Base-by-base conservation (phyloP, 2,113 vertebrate species). In the Willisornis vidua region DNA sequence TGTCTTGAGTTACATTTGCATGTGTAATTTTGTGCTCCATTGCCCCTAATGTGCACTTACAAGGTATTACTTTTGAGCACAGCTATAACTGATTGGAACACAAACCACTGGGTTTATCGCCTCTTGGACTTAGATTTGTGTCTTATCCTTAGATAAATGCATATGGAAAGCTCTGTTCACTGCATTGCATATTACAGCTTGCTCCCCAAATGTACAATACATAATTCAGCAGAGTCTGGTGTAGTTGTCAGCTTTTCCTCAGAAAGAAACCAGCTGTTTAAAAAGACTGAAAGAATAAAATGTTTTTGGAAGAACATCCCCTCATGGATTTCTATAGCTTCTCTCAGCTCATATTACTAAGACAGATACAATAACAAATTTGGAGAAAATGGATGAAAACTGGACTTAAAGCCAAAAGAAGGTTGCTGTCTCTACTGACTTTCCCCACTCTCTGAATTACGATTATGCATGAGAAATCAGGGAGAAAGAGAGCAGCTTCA, bases 1-100 rank as follows among this genome's bases (percentile, higher is more conserved):
- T 87, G 58, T 91, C 70, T 73, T 65, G 41, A 70, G 28, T 77
- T 96, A 68, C 51, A 91, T 97, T 94, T 96, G 93, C 92, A 85
- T 95, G 91, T 96, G 95, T 95, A 97, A 97, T 97, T 97, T 97
- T 98, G 91, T 87, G 97, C 91, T 94, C 96, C 98, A 95, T 98
- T 96, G 46, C 75, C 91, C 68, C 83, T 86, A 96, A 96, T 92
- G 85, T 97, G 95, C 85, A 88, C 90, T 97, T 97, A 92, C 87
- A 95, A 94, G 73, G 58, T 87, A 72, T 71, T 89, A 94, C 95
- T 96, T 93, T 76, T 82, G 83, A 97, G 87, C 62, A 87, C 86
- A 89, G 39, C 45, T 71, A 67, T 94, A 96, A 96, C 78, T 83
- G 90, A 95, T 89, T 89, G 52, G 71, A 94, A 79, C 75, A 86